phyloP scores from a whole-genome alignment of 2,797 vertebrate species.

The Hyperoplus immaculatus region DNA sequence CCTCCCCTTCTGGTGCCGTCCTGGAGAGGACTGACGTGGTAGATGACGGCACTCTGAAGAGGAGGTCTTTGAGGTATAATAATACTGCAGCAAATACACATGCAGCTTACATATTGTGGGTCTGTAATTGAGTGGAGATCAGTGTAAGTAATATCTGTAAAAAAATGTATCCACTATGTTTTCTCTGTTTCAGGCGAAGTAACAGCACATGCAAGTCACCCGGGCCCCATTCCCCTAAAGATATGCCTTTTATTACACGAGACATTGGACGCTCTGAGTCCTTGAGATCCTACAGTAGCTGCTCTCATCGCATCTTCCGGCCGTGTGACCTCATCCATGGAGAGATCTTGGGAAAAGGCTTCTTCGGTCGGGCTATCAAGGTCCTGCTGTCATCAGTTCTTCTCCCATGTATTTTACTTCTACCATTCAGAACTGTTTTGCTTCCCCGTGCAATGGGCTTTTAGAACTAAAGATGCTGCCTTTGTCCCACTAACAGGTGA shows the following conservation, averaged over 20 bases:
- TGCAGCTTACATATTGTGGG: background rate
- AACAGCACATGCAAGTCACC: slow-evolving; percentile 95
- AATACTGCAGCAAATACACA: background rate
- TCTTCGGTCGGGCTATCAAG: slow-evolving; percentile 96
- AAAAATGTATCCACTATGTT: background rate
- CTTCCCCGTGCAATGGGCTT: background rate
- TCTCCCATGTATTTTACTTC: background rate
- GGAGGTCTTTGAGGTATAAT: slow-evolving; percentile 91
- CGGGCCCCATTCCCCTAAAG: slow-evolving; percentile 91
- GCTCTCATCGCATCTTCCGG: slow-evolving; percentile 94
- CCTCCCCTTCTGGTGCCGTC: slow-evolving; percentile 83
- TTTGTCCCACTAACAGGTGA: slow-evolving; percentile 84
- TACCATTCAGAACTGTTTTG: background rate
- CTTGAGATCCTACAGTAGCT: slow-evolving; percentile 90
- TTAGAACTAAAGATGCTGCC: slow-evolving; percentile 1
- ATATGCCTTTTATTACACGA: slow-evolving; percentile 84
- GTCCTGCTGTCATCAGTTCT: slow-evolving; percentile 65
- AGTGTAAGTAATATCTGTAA: background rate
- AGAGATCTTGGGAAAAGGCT: slow-evolving; percentile 94
- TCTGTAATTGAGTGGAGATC: background rate
- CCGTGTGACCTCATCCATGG: slow-evolving; percentile 95
- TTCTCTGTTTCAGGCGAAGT: slow-evolving; percentile 86
- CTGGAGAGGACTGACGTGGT: slow-evolving; percentile 89
- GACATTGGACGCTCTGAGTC: slow-evolving; percentile 95
- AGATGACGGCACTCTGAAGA: slow-evolving; percentile 89